phyloP scores from a whole-genome alignment of 2,888 invertebrate species.

The Antheraea yamamai region DNA sequence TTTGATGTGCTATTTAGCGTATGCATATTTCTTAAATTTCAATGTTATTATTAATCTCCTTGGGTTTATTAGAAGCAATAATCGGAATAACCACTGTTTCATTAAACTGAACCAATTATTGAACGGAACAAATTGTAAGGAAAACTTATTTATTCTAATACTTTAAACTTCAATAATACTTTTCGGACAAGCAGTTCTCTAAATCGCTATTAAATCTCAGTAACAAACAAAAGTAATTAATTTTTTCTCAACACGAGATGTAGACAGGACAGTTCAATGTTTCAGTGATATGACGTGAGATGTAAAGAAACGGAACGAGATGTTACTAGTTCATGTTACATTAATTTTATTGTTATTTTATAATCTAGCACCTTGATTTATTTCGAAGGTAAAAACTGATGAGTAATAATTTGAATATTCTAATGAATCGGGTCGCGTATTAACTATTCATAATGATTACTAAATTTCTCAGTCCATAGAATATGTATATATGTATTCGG shows the following conservation, averaged over 20 bases:
- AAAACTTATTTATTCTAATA: too few relatives aligned
- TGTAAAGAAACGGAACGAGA: not conserved
- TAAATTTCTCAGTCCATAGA: not conserved
- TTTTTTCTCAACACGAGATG: not conserved
- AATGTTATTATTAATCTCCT: too few relatives aligned
- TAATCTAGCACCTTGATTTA: not conserved
- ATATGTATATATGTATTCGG: not conserved
- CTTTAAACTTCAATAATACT: too few relatives aligned
- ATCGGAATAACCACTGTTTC: too few relatives aligned
- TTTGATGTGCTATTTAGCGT: too few relatives aligned
- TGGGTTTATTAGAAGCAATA: too few relatives aligned
- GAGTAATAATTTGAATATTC: not conserved
- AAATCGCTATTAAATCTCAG: too few relatives aligned
- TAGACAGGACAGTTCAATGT: not conserved
- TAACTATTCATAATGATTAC: not conserved
- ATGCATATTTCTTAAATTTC: too few relatives aligned
- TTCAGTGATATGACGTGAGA: not conserved
- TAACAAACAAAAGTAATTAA: not conserved
- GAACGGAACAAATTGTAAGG: too few relatives aligned
- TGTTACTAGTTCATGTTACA: not conserved
- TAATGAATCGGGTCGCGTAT: not conserved
- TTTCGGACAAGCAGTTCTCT: too few relatives aligned
- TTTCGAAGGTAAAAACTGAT: conserved; percentile 2
- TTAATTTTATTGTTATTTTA: not conserved
- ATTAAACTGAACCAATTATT: too few relatives aligned